Base-by-base conservation (phyloP, 2,797 vertebrate species). In the Margarornis squamiger region DNA sequence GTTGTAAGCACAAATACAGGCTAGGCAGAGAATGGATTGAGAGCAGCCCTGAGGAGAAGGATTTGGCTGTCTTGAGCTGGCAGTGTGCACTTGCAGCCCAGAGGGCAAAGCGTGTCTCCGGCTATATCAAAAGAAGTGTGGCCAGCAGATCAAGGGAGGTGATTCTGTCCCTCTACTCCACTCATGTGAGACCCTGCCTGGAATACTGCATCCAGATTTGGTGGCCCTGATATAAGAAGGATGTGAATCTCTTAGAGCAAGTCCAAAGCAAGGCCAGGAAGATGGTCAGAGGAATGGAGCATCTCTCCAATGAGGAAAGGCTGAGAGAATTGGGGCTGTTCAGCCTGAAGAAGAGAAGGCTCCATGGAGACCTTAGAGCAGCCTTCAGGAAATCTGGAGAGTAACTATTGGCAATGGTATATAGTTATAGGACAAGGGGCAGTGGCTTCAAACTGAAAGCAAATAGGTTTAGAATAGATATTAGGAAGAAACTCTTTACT, bases 291-390 rank as follows among this genome's bases (percentile, higher is more conserved):
- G 6, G 26, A 19, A 26, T 9, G 12, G 29, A 34, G 6, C 20
- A 51, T 15, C 0, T 1, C n/a, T 65, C 32, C 27, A 21, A 0
- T 29, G n/a, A 80, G 20, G 17, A 80, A 27, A 39, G 30, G 14
- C 21, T 59, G 68, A 46, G 3, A 27, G 26, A 80, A 12, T 3
- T 30, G 14, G 6, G 14, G 11, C 12, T 74, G 68, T 34, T 67
- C n/a, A 52, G 26, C 24, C 29, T 34, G 61, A 46, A 59, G 45
- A 73, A 45, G 7, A 15, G 24, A 66, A 66, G 4, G 17, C 2
- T 63, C 17, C 14, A 39, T 16, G 27, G 14, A 43, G 13, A 57
- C 12, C 0, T 0, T 55, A 41, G 14, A 32, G 4, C 14, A 48
- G 18, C 26, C 32, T 62, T 13, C 20, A 71, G 18, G 16, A 63